A percentile compares a stretch with the other conserved stretches of the same genome.
phyloP scores from a whole-genome alignment of 2,113 vertebrate genomes.

The Cathartes aura region DNA sequence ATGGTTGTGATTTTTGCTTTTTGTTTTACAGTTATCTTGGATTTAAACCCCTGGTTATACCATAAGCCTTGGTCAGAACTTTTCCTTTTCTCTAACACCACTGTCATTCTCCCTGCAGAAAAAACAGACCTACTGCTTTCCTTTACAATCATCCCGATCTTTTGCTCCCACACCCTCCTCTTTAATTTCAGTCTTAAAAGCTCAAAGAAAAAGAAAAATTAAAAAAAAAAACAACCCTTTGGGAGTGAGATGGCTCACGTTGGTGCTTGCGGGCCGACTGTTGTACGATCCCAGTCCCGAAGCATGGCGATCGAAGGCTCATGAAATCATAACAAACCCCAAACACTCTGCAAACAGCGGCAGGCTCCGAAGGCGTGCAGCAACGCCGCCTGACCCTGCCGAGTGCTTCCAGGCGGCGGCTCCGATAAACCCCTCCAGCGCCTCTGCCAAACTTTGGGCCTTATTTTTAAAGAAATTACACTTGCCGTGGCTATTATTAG shows the following conservation, averaged over 20 bases:
- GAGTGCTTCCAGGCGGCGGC: background rate
- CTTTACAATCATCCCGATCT: background rate
- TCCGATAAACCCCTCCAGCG: accelerated
- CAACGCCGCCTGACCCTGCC: background rate
- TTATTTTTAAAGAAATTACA: background rate
- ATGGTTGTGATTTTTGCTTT: background rate
- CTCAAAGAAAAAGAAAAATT: accelerated
- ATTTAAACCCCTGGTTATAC: background rate
- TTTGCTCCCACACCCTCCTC: background rate
- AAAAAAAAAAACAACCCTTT: accelerated
- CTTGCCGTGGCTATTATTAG: accelerated
- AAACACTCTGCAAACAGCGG: no score
- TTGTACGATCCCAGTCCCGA: accelerated
- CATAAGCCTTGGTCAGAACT: accelerated
- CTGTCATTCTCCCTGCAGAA: background rate
- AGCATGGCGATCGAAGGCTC: accelerated
- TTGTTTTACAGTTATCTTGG: background rate
- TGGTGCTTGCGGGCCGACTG: background rate
- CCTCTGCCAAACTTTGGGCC: background rate
- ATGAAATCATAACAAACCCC: accelerated
- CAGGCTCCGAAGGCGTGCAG: background rate
- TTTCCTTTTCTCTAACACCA: background rate
- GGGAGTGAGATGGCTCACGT: background rate
- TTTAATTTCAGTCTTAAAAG: background rate
- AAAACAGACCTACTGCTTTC: background rate